These are phyloP conservation scores for Pseudorhiza aurosa DNA, from an alignment of 30 jellyfish, hydroid and myxozoan genomes.

Conservation along the genomic window DNA sequence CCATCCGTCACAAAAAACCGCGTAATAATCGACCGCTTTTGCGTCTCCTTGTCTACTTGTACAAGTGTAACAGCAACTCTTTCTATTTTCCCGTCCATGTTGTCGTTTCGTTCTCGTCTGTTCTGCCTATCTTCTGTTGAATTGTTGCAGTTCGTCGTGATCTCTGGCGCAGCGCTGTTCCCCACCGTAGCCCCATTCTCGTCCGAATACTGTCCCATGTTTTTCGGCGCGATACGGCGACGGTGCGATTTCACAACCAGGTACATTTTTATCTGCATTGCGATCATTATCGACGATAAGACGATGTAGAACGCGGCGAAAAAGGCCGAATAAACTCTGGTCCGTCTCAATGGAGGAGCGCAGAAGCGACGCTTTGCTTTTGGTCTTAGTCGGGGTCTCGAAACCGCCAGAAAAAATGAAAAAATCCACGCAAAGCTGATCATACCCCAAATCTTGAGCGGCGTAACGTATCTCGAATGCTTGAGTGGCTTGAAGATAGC, in stretches of 20 bases:
- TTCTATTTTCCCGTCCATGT: background rate
- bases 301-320: background rate
- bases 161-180: background rate
- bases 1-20: background rate
- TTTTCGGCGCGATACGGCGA: slow-evolving; percentile 25
- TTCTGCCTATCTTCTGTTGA: background rate
- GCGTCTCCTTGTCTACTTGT: background rate
- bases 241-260: slow-evolving; percentile 36
- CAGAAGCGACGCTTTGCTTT: slow-evolving; percentile 10
- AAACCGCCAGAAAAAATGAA: slow-evolving; percentile 1
- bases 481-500: slow-evolving; percentile 46
- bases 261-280: slow-evolving; percentile 35
- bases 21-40: background rate
- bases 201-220: background rate
- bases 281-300: slow-evolving; percentile 4
- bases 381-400: slow-evolving; percentile 6
- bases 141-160: background rate
- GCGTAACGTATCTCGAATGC: slow-evolving; percentile 22
- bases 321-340: background rate
- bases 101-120: background rate
- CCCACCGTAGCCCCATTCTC: slow-evolving; percentile 8
- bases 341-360: background rate
- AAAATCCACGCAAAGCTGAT: slow-evolving; percentile 29
- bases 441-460: slow-evolving; percentile 35
- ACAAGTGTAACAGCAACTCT: background rate